phyloP scores from a whole-genome alignment of 2,797 vertebrate genomes.

The Onychomys arenicola region DNA sequence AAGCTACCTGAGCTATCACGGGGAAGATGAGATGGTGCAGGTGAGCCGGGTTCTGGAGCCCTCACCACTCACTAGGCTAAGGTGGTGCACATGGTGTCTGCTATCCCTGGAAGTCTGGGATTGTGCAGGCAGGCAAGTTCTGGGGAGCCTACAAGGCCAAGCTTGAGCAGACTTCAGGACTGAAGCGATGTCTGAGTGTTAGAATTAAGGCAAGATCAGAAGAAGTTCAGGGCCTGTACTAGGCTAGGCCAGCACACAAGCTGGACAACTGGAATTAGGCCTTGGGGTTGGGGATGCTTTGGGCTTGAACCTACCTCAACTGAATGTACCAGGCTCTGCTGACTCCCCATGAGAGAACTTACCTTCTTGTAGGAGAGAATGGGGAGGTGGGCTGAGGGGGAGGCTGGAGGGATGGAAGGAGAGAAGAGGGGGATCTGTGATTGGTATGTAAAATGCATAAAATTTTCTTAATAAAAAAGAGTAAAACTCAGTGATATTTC shows the following conservation, averaged over 20 bases:
- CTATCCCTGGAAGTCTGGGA: neutral
- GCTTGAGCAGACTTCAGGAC: neutral
- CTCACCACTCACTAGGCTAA: neutral
- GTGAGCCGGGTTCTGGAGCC: neutral
- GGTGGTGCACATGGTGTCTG: neutral
- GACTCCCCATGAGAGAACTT: too few relatives aligned
- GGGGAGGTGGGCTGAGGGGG: too few relatives aligned
- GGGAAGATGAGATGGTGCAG: neutral
- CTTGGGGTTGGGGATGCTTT: neutral
- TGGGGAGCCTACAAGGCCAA: neutral
- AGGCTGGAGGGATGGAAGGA: too few relatives aligned
- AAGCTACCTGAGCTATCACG: neutral
- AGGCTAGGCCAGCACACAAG: neutral
- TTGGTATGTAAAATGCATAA: too few relatives aligned
- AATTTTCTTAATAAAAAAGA: neutral
- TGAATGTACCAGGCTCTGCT: too few relatives aligned
- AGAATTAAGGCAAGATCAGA: neutral
- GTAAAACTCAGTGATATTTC: neutral
- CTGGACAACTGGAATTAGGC: neutral
- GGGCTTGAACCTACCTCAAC: too few relatives aligned
- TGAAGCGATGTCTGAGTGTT: neutral
- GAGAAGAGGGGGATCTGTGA: too few relatives aligned
- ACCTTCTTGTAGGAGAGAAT: too few relatives aligned
- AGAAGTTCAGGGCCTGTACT: neutral
- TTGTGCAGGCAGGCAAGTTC: neutral